These are phyloP conservation scores for Sarcophaga caerulescens DNA, from an alignment of 2,888 invertebrate genomes.

Conservation along the genomic window DNA sequence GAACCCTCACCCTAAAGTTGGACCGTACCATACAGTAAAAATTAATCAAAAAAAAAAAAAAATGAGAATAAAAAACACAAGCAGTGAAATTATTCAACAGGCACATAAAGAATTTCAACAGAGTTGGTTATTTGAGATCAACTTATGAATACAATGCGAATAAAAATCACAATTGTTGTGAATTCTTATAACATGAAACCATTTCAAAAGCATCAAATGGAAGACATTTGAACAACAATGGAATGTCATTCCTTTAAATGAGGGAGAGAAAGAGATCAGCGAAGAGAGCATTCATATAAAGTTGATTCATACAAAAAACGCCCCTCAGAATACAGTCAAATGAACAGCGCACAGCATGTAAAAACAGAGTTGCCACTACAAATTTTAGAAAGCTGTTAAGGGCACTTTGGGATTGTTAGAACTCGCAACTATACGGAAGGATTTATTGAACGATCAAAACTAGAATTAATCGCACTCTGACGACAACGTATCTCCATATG, in stretches of 20 bases:
- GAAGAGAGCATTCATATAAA: too few relatives aligned
- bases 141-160: constrained; percentile 70
- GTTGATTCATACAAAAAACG: constrained; percentile 21
- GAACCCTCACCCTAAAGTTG: constrained; percentile 44
- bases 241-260: constrained; percentile 18
- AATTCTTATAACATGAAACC: background rate
- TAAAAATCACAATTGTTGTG: constrained; percentile 65
- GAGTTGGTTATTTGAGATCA: constrained; percentile 76
- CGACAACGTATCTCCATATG: too few relatives aligned
- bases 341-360: constrained; percentile 49
- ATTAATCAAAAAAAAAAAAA: background rate
- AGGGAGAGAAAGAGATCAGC: constrained; percentile 7
- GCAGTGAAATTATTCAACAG: constrained; percentile 58
- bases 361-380: constrained; percentile 19
- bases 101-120: constrained; percentile 32
- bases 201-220: constrained; percentile 20
- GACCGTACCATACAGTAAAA: background rate
- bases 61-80: background rate
- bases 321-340: constrained; percentile 50
- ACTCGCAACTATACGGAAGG: too few relatives aligned
- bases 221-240: constrained; percentile 56
- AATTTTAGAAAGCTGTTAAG: background rate
- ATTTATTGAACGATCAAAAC: too few relatives aligned
- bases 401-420: background rate
- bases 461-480: too few relatives aligned